These are phyloP conservation scores for Amyelois transitella DNA, from an alignment of 1,140 invertebrate species.

Conservation along the genomic window DNA sequence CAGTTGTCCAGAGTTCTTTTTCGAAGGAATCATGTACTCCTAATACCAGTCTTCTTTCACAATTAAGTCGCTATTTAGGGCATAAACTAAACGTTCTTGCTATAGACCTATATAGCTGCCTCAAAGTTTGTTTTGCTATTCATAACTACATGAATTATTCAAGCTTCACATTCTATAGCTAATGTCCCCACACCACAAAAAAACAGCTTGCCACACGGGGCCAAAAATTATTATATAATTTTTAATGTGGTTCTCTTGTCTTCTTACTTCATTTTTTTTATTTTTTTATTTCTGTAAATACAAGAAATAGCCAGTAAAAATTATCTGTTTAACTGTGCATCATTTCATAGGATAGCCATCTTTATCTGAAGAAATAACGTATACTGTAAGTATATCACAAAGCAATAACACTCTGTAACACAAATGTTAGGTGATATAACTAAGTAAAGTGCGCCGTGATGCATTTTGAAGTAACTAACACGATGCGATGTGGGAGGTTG, in stretches of 20 bases:
- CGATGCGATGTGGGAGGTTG: conserved; percentile 28
- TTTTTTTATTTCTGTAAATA: conserved; percentile 67
- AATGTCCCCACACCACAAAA: background rate
- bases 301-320: conserved; percentile 75
- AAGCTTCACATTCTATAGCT: background rate
- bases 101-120: background rate
- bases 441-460: conserved; percentile 47
- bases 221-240: conserved; percentile 5
- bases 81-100: background rate
- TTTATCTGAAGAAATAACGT: conserved; percentile 76
- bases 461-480: conserved; percentile 36
- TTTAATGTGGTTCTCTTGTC: conserved; percentile 22
- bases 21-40: too few relatives aligned
- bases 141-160: background rate
- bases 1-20: too few relatives aligned
- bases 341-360: conserved; percentile 80
- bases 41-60: background rate
- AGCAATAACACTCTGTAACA: conserved; percentile 71
- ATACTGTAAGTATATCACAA: conserved; percentile 78
- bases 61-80: background rate
- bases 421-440: conserved; percentile 70
- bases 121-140: background rate
- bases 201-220: background rate
- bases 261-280: conserved; percentile 40
- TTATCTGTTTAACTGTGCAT: conserved; percentile 80